phyloP scores from a whole-genome alignment of 2,797 vertebrate genomes.

The Uromys caudimaculatus region DNA sequence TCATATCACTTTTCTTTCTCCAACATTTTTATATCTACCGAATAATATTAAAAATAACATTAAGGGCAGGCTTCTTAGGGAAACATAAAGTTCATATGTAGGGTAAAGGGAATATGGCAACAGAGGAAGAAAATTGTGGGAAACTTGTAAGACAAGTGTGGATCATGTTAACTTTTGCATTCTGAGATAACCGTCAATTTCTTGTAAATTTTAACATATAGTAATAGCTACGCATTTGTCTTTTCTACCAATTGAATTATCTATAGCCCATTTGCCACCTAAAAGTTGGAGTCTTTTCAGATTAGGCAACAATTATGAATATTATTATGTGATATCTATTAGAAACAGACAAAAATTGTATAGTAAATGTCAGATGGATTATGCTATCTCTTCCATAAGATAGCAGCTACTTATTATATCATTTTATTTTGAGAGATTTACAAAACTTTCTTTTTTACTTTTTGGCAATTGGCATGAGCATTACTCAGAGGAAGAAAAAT shows the following conservation, averaged over 20 bases:
- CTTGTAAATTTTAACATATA: conserved; percentile 37
- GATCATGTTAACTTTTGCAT: background rate
- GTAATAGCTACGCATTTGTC: background rate
- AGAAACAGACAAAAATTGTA: conserved; percentile 23
- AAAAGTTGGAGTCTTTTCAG: conserved; percentile 44
- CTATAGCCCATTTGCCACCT: background rate
- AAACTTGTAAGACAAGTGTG: background rate
- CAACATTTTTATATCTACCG: conserved; percentile 9
- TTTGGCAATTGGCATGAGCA: conserved; percentile 79
- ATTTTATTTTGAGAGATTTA: conserved; percentile 71
- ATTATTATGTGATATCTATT: conserved; percentile 57
- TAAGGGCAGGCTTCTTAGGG: background rate
- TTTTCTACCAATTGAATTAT: conserved; percentile 20
- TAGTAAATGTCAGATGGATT: conserved; percentile 38
- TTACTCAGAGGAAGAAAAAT: conserved; percentile 77
- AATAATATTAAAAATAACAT: conserved; percentile 65
- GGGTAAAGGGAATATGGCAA: background rate
- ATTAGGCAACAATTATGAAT: conserved; percentile 11
- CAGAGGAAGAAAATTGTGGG: background rate
- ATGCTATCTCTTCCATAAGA: conserved; percentile 33
- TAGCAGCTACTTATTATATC: conserved; percentile 48
- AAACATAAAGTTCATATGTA: background rate
- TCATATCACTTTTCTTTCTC: background rate
- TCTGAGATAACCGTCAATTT: background rate
- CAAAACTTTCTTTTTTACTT: conserved; percentile 55